A percentile compares a stretch with the other conserved stretches of the same genome.
These are phyloP conservation scores for Cinclus cinclus DNA, from an alignment of 2,113 vertebrate species.

Conservation along the genomic window DNA sequence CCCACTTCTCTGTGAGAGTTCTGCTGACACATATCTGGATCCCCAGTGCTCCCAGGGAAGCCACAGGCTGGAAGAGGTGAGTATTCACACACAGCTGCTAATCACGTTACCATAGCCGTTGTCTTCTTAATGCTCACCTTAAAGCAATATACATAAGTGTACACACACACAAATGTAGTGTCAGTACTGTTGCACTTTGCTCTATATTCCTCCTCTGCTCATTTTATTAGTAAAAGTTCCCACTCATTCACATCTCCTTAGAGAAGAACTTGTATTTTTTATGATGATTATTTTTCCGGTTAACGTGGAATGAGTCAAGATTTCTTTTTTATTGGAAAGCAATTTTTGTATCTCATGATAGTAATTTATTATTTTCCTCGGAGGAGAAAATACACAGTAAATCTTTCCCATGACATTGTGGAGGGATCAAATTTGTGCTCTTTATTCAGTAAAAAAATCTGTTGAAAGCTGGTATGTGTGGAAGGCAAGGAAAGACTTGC, in stretches of 20 bases:
- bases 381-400: conserved; percentile 3
- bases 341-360: not conserved
- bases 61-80: not conserved
- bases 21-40: not conserved
- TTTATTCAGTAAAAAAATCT: not conserved
- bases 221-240: conserved; percentile 12
- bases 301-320: not conserved
- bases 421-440: not conserved
- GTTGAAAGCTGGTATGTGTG: not conserved
- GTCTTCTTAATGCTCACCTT: not conserved
- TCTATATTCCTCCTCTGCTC: not conserved
- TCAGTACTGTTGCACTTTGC: not conserved
- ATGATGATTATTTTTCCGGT: not conserved
- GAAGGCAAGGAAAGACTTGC: not conserved
- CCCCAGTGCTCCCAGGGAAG: not conserved
- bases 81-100: not conserved
- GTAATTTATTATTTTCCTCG: not conserved
- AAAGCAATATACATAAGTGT: not conserved
- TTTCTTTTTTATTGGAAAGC: not conserved
- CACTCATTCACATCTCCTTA: not conserved
- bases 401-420: not conserved
- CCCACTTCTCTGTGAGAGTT: not conserved
- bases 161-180: not conserved
- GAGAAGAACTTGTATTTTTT: not conserved
- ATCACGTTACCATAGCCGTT: not conserved